phyloP scores from a whole-genome alignment of 2,797 vertebrate genomes.

The Macrochelys suwanniensis region DNA sequence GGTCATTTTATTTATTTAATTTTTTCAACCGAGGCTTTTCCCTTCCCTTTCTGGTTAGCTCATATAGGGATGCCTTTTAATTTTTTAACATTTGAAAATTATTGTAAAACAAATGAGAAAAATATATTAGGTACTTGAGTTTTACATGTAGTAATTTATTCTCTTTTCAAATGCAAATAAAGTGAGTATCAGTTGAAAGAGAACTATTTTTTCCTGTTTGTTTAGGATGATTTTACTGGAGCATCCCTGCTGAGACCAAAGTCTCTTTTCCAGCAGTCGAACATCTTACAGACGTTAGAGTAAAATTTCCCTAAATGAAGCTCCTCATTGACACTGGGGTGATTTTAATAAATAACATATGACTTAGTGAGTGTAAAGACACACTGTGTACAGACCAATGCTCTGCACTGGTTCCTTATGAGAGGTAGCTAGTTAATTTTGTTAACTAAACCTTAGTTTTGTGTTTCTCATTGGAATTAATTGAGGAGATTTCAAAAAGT shows the following conservation, averaged over 20 bases:
- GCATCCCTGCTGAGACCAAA: slow-evolving; percentile 54
- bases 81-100: slow-evolving; percentile 51
- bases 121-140: slow-evolving; percentile 30
- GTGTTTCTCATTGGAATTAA: slow-evolving; percentile 28
- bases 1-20: slow-evolving; percentile 9
- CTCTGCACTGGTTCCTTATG: not conserved
- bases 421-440: slow-evolving; percentile 2
- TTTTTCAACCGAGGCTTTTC: slow-evolving; percentile 27
- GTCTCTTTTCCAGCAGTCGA: slow-evolving; percentile 32
- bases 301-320: slow-evolving; percentile 58
- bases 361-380: slow-evolving; percentile 15
- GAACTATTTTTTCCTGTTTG: slow-evolving; percentile 43
- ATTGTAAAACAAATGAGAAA: slow-evolving; percentile 42
- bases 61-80: slow-evolving; percentile 2
- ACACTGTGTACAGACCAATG: not conserved
- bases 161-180: slow-evolving; percentile 56
- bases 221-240: slow-evolving; percentile 52
- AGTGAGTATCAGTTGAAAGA: slow-evolving; percentile 42
- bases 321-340: slow-evolving; percentile 8
- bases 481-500: not conserved
- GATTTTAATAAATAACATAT: slow-evolving; percentile 30
- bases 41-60: not conserved
- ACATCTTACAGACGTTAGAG: slow-evolving; percentile 43
- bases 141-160: slow-evolving; percentile 48
- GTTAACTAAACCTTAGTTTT: slow-evolving; percentile 24